Evolutionary conservation across 23 tunicate genomes (phyloP).

Genomic region (Trididemnum clinides): DNA sequence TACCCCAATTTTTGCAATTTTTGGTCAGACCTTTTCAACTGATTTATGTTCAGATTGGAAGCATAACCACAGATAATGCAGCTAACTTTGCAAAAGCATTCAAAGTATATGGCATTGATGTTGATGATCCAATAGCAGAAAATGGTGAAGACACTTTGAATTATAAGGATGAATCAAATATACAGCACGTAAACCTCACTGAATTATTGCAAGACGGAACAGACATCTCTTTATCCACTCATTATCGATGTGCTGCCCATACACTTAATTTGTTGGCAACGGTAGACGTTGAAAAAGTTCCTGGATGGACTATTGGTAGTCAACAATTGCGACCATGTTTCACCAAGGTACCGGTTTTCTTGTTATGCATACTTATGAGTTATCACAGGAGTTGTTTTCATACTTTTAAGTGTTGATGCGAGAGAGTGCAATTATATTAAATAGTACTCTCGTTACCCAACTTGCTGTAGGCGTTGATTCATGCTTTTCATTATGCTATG

Average conservation of each 20-base stretch:
- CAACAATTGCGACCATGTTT: constrained; percentile 13
- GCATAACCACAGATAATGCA: constrained; percentile 10
- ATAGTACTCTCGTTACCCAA: not conserved
- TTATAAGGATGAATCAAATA: not conserved
- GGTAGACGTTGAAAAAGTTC: constrained; percentile 17
- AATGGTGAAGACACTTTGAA: constrained; percentile 7
- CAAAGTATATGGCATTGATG: constrained; percentile 11
- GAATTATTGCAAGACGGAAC: not conserved
- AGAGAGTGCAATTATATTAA: not conserved
- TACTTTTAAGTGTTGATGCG: not conserved
- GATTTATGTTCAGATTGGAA: not conserved
- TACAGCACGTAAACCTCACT: not conserved
- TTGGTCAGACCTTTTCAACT: not conserved
- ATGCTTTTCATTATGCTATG: not conserved
- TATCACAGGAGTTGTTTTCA: not conserved
- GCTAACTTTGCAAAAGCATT: constrained; percentile 12
- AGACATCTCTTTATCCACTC: constrained; percentile 9
- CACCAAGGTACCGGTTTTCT: not conserved
- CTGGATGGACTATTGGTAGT: constrained; percentile 11
- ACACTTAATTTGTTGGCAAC: constrained; percentile 13
- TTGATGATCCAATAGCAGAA: not conserved
- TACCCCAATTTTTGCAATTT: not conserved
- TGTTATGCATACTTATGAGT: not conserved
- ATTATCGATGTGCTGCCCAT: constrained; percentile 18
- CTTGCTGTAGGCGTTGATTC: not conserved